Conservation (phyloP, 2,888 invertebrate genomes). For the Ornithoptera priamus region DNA sequence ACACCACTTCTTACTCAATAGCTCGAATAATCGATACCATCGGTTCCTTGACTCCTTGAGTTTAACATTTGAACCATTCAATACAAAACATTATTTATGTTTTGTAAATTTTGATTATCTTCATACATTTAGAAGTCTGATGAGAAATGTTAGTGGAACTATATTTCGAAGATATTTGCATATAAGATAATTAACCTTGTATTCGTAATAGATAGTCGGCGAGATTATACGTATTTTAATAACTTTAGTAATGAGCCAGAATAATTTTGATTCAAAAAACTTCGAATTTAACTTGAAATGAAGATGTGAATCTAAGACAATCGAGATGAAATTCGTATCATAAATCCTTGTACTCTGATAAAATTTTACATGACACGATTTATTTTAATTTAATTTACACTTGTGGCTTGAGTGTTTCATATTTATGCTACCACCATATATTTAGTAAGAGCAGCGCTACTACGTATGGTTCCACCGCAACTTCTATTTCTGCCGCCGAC, state of each 20-base stretch:
- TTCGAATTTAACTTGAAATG: background rate
- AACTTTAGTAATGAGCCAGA: too few relatives aligned
- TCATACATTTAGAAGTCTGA: background rate
- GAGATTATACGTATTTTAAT: too few relatives aligned
- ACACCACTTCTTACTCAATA: conserved; percentile 19
- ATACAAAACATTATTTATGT: background rate
- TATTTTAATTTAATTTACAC: too few relatives aligned
- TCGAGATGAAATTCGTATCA: background rate
- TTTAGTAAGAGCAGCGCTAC: too few relatives aligned
- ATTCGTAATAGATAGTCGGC: background rate
- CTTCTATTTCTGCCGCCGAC: too few relatives aligned
- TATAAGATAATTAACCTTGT: background rate
- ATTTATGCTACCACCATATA: too few relatives aligned
- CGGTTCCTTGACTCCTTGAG: conserved; percentile 48
- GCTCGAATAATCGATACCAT: conserved; percentile 30
- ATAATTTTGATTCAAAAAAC: too few relatives aligned
- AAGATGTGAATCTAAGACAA: too few relatives aligned
- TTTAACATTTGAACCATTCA: background rate
- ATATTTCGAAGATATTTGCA: background rate
- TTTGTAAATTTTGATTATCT: background rate
- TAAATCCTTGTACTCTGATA: too few relatives aligned
- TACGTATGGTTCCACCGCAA: too few relatives aligned
- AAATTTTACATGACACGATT: too few relatives aligned
- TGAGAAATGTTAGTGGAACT: background rate
- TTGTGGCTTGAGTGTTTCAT: too few relatives aligned